These are phyloP conservation scores for Drosophila pandora DNA, from an alignment of 1,140 invertebrate genomes.

Conservation along the genomic window DNA sequence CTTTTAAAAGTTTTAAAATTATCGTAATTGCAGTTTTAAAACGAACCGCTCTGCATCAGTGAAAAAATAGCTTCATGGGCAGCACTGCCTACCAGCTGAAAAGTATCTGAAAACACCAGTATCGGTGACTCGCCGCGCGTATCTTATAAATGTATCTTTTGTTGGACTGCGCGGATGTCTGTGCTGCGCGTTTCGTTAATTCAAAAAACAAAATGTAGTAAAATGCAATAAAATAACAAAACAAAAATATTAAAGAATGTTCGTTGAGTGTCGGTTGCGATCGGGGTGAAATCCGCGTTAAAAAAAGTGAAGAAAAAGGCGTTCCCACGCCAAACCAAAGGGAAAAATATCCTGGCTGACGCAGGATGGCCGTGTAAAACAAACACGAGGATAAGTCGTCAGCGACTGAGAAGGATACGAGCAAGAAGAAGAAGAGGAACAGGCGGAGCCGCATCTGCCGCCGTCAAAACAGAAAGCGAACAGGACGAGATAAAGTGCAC, in stretches of 20 bases:
- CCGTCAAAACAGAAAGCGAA: conserved; percentile 54
- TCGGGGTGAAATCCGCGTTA: neutral
- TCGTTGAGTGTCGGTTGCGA: neutral
- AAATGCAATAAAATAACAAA: conserved; percentile 1
- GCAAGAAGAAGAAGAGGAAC: conserved; percentile 35
- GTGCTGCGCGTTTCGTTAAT: conserved; percentile 11
- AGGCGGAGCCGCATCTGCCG: conserved; percentile 44
- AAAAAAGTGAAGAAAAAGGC: conserved; percentile 1
- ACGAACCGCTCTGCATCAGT: neutral
- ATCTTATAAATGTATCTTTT: conserved; percentile 1
- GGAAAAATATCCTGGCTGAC: conserved; percentile 63
- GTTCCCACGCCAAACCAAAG: conserved; percentile 7
- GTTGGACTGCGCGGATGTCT: conserved; percentile 1
- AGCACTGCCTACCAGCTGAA: neutral
- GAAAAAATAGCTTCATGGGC: neutral
- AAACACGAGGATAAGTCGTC: conserved; percentile 50
- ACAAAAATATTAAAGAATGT: neutral
- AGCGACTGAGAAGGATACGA: conserved; percentile 13
- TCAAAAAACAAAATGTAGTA: conserved; percentile 31
- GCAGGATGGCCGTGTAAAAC: conserved; percentile 69
- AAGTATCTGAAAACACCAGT: neutral
- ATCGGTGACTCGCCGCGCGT: neutral
- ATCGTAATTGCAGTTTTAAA: neutral
- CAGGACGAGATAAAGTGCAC: conserved; percentile 59
- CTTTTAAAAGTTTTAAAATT: too few species aligned